Percentiles rank a stretch among this genome's conserved stretches.
These are phyloP conservation scores for Deilephila elpenor DNA, from an alignment of 2,888 invertebrate species.

Conservation along the genomic window DNA sequence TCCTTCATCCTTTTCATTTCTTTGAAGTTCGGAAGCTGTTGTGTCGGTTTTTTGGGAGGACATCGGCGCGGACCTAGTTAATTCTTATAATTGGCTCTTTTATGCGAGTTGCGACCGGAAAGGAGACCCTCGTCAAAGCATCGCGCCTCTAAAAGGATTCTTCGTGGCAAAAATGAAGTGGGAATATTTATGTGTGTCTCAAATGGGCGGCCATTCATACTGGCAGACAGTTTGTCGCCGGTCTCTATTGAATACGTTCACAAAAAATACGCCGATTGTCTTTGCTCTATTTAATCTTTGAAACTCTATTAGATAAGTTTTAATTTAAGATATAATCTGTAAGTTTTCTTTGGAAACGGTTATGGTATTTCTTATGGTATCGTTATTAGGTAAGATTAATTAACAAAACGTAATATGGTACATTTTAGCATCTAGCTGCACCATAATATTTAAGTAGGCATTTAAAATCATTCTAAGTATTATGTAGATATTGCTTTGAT, in stretches of 20 bases:
- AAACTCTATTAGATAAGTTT: neutral
- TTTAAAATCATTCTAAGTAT: conserved; percentile 30
- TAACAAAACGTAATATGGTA: neutral
- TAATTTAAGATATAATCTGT: neutral
- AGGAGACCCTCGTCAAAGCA: conserved; percentile 74
- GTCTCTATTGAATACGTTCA: conserved; percentile 9
- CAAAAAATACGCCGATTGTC: neutral
- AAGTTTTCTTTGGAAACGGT: too few species aligned
- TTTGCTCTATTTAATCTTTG: conserved; percentile 2
- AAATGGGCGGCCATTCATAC: conserved; percentile 54
- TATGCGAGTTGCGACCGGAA: conserved; percentile 73
- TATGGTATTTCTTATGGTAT: too few species aligned
- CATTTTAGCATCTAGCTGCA: neutral
- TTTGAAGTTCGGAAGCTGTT: conserved; percentile 79
- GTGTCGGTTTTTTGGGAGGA: conserved; percentile 64
- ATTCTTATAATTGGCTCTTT: conserved; percentile 79
- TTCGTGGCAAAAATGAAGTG: conserved; percentile 68
- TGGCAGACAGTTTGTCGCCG: conserved; percentile 77
- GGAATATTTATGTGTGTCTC: conserved; percentile 62
- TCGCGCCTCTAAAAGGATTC: conserved; percentile 76
- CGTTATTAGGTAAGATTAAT: neutral
- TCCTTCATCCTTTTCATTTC: conserved; percentile 70
- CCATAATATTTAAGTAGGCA: conserved; percentile 14
- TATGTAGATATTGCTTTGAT: conserved; percentile 61
- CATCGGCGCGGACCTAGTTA: conserved; percentile 56